These are phyloP conservation scores for Smithornis capensis DNA, from an alignment of 2,113 vertebrate genomes.

Conservation along the genomic window DNA sequence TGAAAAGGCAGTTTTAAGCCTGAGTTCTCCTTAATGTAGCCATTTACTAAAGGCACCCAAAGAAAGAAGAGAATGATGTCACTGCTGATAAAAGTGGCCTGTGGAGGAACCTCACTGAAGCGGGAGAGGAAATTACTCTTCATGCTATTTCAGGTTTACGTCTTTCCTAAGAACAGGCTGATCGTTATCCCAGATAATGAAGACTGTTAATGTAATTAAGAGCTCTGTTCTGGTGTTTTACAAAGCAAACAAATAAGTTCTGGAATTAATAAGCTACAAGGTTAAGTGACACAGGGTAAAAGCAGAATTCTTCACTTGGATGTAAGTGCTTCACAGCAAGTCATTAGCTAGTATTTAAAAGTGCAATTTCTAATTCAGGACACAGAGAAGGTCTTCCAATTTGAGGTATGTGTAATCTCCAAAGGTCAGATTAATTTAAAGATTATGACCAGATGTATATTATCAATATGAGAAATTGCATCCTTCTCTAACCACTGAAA, in stretches of 20 bases:
- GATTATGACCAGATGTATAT: neutral
- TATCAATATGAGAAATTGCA: neutral
- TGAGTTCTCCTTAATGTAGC: neutral
- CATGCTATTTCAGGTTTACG: constrained; percentile 56
- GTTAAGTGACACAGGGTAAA: constrained; percentile 26
- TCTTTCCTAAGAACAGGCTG: constrained; percentile 55
- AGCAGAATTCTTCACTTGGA: neutral
- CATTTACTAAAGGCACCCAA: neutral
- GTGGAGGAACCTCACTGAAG: neutral
- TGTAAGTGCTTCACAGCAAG: neutral
- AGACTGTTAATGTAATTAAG: constrained; percentile 60
- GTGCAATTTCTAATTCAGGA: neutral
- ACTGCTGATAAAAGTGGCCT: constrained; percentile 3
- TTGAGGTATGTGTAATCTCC: neutral
- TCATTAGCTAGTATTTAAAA: constrained; percentile 1
- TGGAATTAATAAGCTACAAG: neutral
- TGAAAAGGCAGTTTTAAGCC: neutral
- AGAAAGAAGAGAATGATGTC: neutral
- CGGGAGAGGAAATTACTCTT: constrained; percentile 59
- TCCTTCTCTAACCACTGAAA: neutral
- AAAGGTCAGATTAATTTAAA: neutral
- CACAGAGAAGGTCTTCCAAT: neutral
- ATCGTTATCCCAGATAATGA: constrained; percentile 41
- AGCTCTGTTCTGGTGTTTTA: constrained; percentile 21
- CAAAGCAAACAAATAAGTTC: constrained; percentile 46